phyloP scores from a whole-genome alignment of 2,113 vertebrate genomes.

The Cyprinus carpio region DNA sequence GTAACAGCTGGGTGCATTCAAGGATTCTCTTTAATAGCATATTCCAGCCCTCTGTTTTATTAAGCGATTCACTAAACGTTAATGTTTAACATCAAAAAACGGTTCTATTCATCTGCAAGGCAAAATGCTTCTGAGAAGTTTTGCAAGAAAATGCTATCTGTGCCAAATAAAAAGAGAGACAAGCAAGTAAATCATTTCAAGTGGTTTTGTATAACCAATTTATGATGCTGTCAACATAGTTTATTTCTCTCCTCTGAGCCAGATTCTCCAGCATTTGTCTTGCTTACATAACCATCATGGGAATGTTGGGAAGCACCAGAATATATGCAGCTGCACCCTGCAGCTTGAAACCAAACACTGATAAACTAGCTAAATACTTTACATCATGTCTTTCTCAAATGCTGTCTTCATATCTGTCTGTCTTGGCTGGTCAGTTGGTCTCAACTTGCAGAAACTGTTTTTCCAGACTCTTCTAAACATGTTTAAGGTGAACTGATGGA shows the following conservation, averaged over 20 bases:
- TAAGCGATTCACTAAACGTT: not conserved
- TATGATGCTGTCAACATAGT: constrained; percentile 7
- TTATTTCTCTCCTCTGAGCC: constrained; percentile 19
- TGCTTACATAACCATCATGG: not conserved
- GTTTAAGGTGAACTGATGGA: not conserved
- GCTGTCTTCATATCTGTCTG: not conserved
- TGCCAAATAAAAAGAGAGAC: constrained; percentile 17
- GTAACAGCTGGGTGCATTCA: not conserved
- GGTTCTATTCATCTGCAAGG: not conserved
- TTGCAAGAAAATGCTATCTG: not conserved
- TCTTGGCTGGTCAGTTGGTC: not conserved
- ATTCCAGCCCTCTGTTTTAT: not conserved
- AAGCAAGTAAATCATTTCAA: not conserved
- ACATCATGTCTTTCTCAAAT: not conserved
- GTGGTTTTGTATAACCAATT: constrained; percentile 1
- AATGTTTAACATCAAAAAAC: not conserved
- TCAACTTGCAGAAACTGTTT: not conserved
- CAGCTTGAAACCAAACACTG: not conserved
- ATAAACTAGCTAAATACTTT: not conserved
- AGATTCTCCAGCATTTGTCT: constrained; percentile 16
- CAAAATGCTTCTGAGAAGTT: not conserved
- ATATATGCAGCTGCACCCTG: not conserved
- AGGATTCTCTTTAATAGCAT: not conserved
- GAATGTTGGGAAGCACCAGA: constrained; percentile 13
- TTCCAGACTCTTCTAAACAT: not conserved